These are phyloP conservation scores for Thalassaphorura encarpata DNA, from an alignment of 1,140 invertebrate genomes.

Conservation along the genomic window DNA sequence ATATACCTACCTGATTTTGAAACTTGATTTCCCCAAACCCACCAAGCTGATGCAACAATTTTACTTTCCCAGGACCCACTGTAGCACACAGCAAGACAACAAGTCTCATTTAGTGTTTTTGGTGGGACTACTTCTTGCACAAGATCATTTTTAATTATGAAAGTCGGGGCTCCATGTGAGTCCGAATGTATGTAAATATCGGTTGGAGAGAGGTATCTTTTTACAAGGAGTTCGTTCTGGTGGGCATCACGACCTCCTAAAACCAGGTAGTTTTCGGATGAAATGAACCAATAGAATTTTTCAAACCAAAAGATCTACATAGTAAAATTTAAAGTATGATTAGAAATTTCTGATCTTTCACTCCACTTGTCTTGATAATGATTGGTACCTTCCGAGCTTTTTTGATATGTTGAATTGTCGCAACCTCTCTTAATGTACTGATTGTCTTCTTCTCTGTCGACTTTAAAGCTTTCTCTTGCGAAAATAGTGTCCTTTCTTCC, in stretches of 20 bases:
- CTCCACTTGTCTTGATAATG: conserved; percentile 36
- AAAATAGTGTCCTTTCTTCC: conserved; percentile 91
- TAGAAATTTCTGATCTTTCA: conserved; percentile 3
- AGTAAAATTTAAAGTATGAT: too few relatives aligned
- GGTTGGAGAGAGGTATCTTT: conserved; percentile 73
- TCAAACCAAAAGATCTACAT: conserved; percentile 89
- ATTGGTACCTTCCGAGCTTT: conserved; percentile 69
- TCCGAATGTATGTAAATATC: conserved; percentile 92
- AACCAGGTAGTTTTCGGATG: conserved; percentile 89
- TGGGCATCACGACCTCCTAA: conserved; percentile 94
- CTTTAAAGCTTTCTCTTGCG: conserved; percentile 87
- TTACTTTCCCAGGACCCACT: conserved; percentile 96
- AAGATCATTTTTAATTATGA: conserved; percentile 86
- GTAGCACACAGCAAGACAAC: conserved; percentile 35
- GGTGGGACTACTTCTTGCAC: conserved; percentile 48
- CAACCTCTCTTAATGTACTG: conserved; percentile 87
- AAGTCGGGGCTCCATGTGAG: conserved; percentile 85
- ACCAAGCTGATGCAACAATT: conserved; percentile 88
- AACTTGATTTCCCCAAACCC: conserved; percentile 93
- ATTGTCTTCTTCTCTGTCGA: conserved; percentile 93
- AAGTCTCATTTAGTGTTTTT: conserved; percentile 92
- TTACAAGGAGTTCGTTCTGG: conserved; percentile 96
- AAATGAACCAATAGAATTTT: conserved; percentile 99
- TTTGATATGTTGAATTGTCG: conserved; percentile 82
- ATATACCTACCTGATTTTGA: too few relatives aligned